A percentile compares a stretch with the other conserved stretches of the same genome.
These are phyloP conservation scores for Myrmecophaga tridactyla DNA, from an alignment of 2,113 vertebrate species.

Conservation along the genomic window DNA sequence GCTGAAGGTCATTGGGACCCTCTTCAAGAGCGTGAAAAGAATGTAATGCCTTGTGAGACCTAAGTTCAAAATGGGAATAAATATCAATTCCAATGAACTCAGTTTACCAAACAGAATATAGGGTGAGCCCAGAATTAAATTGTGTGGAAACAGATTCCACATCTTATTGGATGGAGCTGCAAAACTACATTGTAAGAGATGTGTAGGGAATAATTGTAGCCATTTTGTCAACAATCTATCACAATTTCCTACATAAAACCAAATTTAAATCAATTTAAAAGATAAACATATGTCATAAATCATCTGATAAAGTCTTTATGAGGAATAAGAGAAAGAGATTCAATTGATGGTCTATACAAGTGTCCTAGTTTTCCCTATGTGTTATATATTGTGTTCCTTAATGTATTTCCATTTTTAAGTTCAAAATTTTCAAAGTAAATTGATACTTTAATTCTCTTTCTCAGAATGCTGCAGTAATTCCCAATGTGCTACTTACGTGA, in stretches of 20 bases:
- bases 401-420: not conserved
- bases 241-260: not conserved
- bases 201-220: not conserved
- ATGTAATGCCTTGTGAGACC: not conserved
- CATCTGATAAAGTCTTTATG: not conserved
- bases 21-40: not conserved
- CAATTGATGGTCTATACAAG: not conserved
- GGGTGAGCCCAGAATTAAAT: not conserved
- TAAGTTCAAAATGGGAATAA: not conserved
- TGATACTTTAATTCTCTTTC: not conserved
- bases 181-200: not conserved
- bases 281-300: not conserved
- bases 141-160: not conserved
- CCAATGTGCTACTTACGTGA: constrained; percentile 11
- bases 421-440: constrained; percentile 1
- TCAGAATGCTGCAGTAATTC: not conserved
- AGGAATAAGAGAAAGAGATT: not conserved
- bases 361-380: not conserved
- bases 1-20: not conserved
- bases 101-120: not conserved
- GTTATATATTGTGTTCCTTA: not conserved
- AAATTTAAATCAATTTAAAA: not conserved
- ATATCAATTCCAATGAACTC: not conserved
- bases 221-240: not conserved
- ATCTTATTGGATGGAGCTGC: not conserved